Percentiles rank a stretch among this genome's conserved stretches.
Evolutionary conservation across 2,888 invertebrate species (phyloP).

Genomic region (Ypsolopha scabrella): DNA sequence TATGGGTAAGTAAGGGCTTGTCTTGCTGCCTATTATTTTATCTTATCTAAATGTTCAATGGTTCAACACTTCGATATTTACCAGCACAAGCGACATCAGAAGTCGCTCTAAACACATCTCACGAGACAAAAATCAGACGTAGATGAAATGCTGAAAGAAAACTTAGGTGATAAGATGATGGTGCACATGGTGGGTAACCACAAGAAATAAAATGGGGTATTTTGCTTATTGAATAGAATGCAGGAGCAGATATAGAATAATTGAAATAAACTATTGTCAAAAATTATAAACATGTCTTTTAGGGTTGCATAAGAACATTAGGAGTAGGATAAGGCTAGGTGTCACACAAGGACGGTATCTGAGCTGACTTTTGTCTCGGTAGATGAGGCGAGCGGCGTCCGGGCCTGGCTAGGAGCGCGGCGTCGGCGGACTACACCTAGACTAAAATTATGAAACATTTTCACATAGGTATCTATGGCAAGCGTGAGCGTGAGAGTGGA

Average conservation of each 20-base stretch:
- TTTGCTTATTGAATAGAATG: too few species aligned
- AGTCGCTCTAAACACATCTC: conserved; percentile 56
- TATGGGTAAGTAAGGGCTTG: conserved; percentile 80
- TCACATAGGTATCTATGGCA: conserved; percentile 71
- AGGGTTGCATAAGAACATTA: too few species aligned
- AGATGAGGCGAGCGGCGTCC: conserved; percentile 65
- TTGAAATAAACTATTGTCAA: too few species aligned
- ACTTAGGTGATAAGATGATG: conserved; percentile 2
- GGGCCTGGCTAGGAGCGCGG: conserved; percentile 51
- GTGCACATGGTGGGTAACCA: background rate
- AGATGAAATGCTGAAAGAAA: conserved; percentile 2
- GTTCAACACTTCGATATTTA: conserved; percentile 65
- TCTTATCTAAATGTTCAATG: conserved; percentile 60
- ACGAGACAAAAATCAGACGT: conserved; percentile 68
- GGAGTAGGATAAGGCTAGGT: too few species aligned
- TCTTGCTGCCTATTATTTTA: conserved; percentile 17
- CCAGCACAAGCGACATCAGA: conserved; percentile 59
- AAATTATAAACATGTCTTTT: too few species aligned
- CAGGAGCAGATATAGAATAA: too few species aligned
- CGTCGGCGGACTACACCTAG: conserved; percentile 64
- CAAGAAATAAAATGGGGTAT: too few species aligned
- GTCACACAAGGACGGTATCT: conserved; percentile 23
- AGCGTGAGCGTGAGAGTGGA: conserved; percentile 72
- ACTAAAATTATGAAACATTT: conserved; percentile 66
- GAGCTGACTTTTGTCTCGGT: conserved; percentile 70